phyloP scores from a whole-genome alignment of 2,797 vertebrate species.

The Columba guinea region DNA sequence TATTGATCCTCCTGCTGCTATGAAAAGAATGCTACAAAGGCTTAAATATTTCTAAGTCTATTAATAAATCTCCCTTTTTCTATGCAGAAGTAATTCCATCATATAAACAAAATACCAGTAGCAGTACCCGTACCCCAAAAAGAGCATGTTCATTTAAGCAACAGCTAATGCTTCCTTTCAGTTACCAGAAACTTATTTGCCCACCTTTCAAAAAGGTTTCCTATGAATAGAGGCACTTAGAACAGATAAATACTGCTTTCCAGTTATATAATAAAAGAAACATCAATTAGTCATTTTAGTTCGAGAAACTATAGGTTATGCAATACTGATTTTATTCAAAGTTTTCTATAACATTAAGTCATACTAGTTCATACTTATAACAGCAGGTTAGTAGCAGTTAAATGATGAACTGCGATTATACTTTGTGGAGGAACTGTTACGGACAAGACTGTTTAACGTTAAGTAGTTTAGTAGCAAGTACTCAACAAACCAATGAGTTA shows the following conservation, averaged over 20 bases:
- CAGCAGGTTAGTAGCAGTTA: slow-evolving; percentile 77
- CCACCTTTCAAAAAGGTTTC: slow-evolving; percentile 62
- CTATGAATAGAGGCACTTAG: slow-evolving; percentile 37
- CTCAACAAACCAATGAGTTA: slow-evolving; percentile 76
- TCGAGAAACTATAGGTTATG: slow-evolving; percentile 49
- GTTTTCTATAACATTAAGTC: slow-evolving; percentile 47
- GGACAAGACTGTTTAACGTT: slow-evolving; percentile 59
- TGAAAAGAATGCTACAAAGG: slow-evolving; percentile 5
- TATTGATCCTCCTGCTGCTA: neutral
- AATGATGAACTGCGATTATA: slow-evolving; percentile 72
- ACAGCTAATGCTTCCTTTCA: neutral
- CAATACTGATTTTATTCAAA: slow-evolving; percentile 48
- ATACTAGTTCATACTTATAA: slow-evolving; percentile 73
- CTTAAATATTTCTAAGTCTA: neutral
- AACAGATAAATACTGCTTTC: slow-evolving; percentile 55
- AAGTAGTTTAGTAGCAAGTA: slow-evolving; percentile 72
- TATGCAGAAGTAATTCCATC: neutral
- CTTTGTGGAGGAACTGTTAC: slow-evolving; percentile 65
- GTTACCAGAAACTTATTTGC: slow-evolving; percentile 41
- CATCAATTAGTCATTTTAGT: slow-evolving; percentile 76
- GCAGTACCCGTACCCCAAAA: slow-evolving; percentile 28
- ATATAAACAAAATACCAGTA: neutral
- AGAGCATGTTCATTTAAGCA: neutral
- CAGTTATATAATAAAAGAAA: slow-evolving; percentile 64
- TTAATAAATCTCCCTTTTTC: neutral